Evolutionary conservation across 2,888 invertebrate species (phyloP).

Genomic region (Branchipolynoe longqiensis): DNA sequence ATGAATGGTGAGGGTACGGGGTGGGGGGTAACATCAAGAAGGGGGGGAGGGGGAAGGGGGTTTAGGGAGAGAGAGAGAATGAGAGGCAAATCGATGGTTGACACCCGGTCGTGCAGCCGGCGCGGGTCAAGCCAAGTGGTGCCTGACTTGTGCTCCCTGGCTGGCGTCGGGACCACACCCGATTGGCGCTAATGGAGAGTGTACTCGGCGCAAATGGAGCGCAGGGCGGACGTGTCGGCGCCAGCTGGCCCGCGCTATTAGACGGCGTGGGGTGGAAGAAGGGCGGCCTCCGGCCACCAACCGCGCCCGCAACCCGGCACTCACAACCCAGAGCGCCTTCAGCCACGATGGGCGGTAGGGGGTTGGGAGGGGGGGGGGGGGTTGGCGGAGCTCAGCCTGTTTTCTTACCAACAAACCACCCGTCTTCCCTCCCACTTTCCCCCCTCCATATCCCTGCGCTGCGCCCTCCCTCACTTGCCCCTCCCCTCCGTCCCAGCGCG

Average conservation of each 20-base stretch:
- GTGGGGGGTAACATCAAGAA: neutral
- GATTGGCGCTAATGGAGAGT: conserved; percentile 56
- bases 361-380: neutral
- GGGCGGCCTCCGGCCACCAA: neutral
- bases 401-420: too few relatives aligned
- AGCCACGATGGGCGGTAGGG: neutral
- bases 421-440: neutral
- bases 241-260: conserved; percentile 46
- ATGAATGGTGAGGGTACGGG: conserved; percentile 14
- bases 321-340: neutral
- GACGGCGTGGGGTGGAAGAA: neutral
- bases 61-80: neutral
- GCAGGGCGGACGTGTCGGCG: conserved; percentile 17
- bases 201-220: conserved; percentile 55
- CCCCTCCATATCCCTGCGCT: neutral
- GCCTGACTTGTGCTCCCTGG: conserved; percentile 17
- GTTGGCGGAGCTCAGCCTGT: neutral
- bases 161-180: neutral
- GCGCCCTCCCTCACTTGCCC: neutral
- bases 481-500: conserved; percentile 13
- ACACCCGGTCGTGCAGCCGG: conserved; percentile 28
- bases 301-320: neutral
- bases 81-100: conserved; percentile 8
- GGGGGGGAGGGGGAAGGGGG: neutral
- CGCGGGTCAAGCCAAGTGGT: conserved; percentile 41